Evolutionary conservation across 2,888 invertebrate genomes (phyloP), one percentile per base, ranked within the genome.

Genomic region (Drosophila infuscata): DNA sequence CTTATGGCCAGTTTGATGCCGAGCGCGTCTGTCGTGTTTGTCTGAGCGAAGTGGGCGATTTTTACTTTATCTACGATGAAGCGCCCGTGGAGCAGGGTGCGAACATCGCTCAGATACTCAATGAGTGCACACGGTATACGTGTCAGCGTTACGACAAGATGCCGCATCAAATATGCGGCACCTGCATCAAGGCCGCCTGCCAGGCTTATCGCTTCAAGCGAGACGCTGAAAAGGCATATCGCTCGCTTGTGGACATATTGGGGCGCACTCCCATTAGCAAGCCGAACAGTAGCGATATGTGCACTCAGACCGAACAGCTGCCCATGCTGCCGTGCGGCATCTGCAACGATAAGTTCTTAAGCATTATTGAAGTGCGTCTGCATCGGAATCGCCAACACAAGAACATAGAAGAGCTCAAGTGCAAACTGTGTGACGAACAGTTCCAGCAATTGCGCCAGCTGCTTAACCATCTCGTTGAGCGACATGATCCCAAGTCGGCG

Each of bases 371-470:
- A 41, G 71, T 93, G 58, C 87, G 89, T 0, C 54, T 88, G 52
- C 92, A 92, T 71, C 86, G 92, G 9, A 69, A 76, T 33, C 73
- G 62, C 1, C 62, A 68, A 17, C 92, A 92, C 70, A 75, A 85
- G 58, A 43, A 82, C 77, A 20, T 51, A 9, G 48, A 66, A 15
- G 70, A 79, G 12, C 74, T 88, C 25, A 86, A 85, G 49, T 94
- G 94, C 75, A 90, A 91, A 67, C 82, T 93, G 43, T 94, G 94
- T 82, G 85, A 91, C 17, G 93, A 94, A 81, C 89, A 89, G 17
- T 94, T 94, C 76, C 88, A 90, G 7, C 91, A 94, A 11, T 79
- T 93, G 3, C 93, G 93, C 17, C 93, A 94, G 74, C 80, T 94
- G 36, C 94, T 93, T 68, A 91, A 93, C 3, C 94, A 94, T 74